Percentiles rank a stretch among this genome's conserved stretches.
phyloP scores from a whole-genome alignment of 2,113 vertebrate genomes.

The Daboia siamensis region DNA sequence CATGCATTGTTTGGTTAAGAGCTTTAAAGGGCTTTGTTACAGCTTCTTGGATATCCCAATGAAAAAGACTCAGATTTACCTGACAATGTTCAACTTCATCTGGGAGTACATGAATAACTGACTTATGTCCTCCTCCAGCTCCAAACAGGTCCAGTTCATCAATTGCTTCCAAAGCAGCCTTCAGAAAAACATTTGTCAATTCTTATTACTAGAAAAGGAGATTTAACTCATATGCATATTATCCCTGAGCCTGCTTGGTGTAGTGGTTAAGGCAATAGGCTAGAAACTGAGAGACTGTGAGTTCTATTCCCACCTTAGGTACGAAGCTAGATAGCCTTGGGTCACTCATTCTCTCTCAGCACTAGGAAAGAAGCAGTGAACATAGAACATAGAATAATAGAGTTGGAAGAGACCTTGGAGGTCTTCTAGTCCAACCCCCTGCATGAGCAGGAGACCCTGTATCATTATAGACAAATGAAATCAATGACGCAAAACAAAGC shows the following conservation, averaged over 20 bases:
- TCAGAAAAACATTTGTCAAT: conserved; percentile 34
- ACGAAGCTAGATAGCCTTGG: neutral
- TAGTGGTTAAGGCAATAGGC: neutral
- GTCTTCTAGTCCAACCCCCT: neutral
- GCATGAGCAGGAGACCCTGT: neutral
- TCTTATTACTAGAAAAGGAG: neutral
- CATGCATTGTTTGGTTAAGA: neutral
- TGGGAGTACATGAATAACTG: conserved; percentile 94
- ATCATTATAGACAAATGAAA: neutral
- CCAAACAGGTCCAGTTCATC: conserved; percentile 98
- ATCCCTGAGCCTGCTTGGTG: neutral
- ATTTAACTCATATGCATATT: neutral
- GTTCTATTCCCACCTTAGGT: neutral
- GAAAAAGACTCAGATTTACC: conserved; percentile 69
- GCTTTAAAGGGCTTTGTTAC: neutral
- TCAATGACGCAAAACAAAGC: neutral
- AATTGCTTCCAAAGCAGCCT: conserved; percentile 97
- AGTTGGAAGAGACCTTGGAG: neutral
- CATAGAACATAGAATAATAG: neutral
- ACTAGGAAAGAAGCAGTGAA: neutral
- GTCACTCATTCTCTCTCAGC: neutral
- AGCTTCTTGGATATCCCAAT: neutral
- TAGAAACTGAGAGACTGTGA: neutral
- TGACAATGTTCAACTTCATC: conserved; percentile 98
- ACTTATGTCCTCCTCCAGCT: conserved; percentile 89